Percentiles rank a stretch among this genome's conserved stretches.
These are phyloP conservation scores for Choloepus hoffmanni DNA, from an alignment of 2,113 vertebrate genomes.

Conservation along the genomic window DNA sequence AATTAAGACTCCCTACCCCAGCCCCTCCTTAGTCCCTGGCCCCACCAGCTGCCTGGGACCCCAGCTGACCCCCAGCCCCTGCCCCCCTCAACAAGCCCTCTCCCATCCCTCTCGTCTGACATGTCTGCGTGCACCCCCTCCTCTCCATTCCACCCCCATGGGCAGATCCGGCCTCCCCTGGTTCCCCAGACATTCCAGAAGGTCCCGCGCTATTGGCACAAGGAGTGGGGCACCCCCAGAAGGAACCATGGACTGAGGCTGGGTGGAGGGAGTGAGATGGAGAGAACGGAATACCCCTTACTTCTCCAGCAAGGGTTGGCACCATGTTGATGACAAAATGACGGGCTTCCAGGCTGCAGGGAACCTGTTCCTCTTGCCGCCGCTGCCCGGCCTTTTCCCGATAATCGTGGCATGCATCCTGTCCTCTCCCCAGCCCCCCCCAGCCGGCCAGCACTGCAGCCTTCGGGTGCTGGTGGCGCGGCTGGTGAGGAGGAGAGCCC, in stretches of 20 bases:
- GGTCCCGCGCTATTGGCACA: constrained; percentile 59
- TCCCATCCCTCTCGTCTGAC: background rate
- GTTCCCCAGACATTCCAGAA: constrained; percentile 80
- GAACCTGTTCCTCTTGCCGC: background rate
- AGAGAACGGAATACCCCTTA: background rate
- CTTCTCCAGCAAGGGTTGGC: background rate
- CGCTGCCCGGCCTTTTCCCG: background rate
- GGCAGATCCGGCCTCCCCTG: constrained; percentile 30
- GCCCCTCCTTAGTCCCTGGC: background rate
- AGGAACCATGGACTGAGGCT: constrained; percentile 51
- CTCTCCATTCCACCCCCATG: background rate
- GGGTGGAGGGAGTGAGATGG: constrained; percentile 16
- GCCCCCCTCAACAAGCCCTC: background rate
- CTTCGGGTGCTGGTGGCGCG: constrained; percentile 13
- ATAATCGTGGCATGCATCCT: constrained; percentile 66
- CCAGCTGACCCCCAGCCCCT: constrained; percentile 44
- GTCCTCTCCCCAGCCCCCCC: background rate
- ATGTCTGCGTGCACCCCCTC: background rate
- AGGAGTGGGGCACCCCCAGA: constrained; percentile 40
- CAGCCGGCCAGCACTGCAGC: constrained; percentile 14
- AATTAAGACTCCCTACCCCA: background rate
- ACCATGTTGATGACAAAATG: background rate
- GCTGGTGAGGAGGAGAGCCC: constrained; percentile 55
- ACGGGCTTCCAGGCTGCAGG: background rate
- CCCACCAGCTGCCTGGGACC: constrained; percentile 69